These are phyloP conservation scores for Eulemur mongoz DNA, from an alignment of 2,797 vertebrate genomes.

Conservation along the genomic window DNA sequence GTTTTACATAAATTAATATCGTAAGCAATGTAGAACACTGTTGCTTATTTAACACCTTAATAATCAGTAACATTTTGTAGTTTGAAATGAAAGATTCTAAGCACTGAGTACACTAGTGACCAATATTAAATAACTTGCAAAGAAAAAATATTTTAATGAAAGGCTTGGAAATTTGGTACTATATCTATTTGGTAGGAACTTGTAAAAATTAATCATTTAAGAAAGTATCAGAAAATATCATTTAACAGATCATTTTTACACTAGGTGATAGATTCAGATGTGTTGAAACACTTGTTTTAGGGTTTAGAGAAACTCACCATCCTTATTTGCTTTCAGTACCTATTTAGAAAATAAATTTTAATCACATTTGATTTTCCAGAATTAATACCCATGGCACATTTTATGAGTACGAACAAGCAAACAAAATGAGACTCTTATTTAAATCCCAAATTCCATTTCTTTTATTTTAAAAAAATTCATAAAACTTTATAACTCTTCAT, in stretches of 20 bases:
- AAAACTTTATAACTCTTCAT: constrained; percentile 44
- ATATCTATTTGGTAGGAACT: constrained; percentile 2
- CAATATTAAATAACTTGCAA: constrained; percentile 51
- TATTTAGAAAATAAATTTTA: constrained; percentile 62
- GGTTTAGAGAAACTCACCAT: constrained; percentile 74
- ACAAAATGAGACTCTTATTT: constrained; percentile 60
- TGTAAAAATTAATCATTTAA: constrained; percentile 62
- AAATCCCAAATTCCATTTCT: constrained; percentile 47
- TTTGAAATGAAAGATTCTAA: constrained; percentile 54
- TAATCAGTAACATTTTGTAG: constrained; percentile 53
- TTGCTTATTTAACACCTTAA: constrained; percentile 49
- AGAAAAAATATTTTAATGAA: constrained; percentile 34
- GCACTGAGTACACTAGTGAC: constrained; percentile 32
- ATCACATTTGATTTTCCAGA: constrained; percentile 47
- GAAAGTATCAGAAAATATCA: constrained; percentile 29
- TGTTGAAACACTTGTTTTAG: constrained; percentile 55
- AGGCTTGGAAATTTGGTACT: constrained; percentile 24
- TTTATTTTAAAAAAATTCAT: constrained; percentile 59
- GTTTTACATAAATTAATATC: constrained; percentile 53
- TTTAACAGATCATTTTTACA: constrained; percentile 38
- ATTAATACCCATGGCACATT: constrained; percentile 57
- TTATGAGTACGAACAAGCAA: constrained; percentile 68
- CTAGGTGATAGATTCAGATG: background rate
- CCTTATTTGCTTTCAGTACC: constrained; percentile 54
- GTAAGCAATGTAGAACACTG: constrained; percentile 37